These are phyloP conservation scores for Phodopus roborovskii DNA, from an alignment of 2,113 vertebrate genomes.

Conservation along the genomic window DNA sequence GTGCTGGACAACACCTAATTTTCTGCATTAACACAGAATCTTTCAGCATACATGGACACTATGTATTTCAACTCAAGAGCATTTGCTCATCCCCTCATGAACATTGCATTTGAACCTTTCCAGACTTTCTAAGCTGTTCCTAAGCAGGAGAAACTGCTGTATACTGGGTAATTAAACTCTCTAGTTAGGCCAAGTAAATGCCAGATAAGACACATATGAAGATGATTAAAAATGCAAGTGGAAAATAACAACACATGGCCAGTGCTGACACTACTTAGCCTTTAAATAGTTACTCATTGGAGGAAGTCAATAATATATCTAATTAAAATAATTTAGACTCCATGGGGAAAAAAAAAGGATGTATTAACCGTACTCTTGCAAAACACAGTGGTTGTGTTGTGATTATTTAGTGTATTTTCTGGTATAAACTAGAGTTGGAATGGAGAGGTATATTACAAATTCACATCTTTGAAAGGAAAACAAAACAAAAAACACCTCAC, in stretches of 20 bases:
- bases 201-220: background rate
- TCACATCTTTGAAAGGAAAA: constrained; percentile 18
- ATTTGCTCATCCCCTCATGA: background rate
- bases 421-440: constrained; percentile 1
- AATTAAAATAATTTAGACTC: constrained; percentile 55
- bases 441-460: constrained; percentile 40
- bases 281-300: constrained; percentile 45
- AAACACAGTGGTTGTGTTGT: constrained; percentile 37
- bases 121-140: constrained; percentile 69
- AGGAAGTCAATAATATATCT: background rate
- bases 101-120: constrained; percentile 45
- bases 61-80: constrained; percentile 53
- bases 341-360: background rate
- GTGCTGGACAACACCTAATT: background rate
- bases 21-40: background rate
- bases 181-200: background rate
- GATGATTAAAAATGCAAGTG: constrained; percentile 38
- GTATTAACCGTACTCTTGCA: constrained; percentile 25
- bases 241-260: constrained; percentile 9
- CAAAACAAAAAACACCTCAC: background rate
- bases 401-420: constrained; percentile 31
- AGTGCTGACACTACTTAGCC: constrained; percentile 10
- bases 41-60: background rate
- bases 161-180: background rate
- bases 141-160: constrained; percentile 28